These are phyloP conservation scores for Lethrus apterus DNA, from an alignment of 1,140 invertebrate genomes.

Conservation along the genomic window DNA sequence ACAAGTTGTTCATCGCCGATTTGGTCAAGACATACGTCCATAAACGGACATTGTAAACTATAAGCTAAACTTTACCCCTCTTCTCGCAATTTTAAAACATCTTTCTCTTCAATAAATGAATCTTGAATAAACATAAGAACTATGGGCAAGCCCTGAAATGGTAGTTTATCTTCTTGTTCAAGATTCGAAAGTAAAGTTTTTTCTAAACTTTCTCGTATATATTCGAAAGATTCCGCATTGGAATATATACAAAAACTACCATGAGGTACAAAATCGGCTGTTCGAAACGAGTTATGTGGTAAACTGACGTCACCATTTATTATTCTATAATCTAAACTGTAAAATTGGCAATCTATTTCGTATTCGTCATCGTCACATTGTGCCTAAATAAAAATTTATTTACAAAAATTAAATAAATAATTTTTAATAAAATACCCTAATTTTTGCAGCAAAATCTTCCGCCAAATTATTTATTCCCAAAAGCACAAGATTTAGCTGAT, in stretches of 20 bases:
- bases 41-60: slow-evolving; percentile 80
- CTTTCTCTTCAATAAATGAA: slow-evolving; percentile 72
- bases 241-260: slow-evolving; percentile 86
- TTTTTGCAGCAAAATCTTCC: slow-evolving; percentile 69
- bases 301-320: slow-evolving; percentile 79
- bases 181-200: slow-evolving; percentile 86
- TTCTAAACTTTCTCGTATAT: slow-evolving; percentile 83
- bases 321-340: slow-evolving; percentile 76
- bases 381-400: slow-evolving; percentile 40
- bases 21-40: slow-evolving; percentile 69
- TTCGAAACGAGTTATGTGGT: slow-evolving; percentile 68
- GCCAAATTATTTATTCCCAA: slow-evolving; percentile 71
- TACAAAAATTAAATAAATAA: slow-evolving; percentile 12
- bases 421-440: slow-evolving; percentile 48
- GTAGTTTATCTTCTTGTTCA: slow-evolving; percentile 80
- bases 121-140: slow-evolving; percentile 87
- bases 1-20: slow-evolving; percentile 55
- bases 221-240: slow-evolving; percentile 85
- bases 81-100: slow-evolving; percentile 71
- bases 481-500: slow-evolving; percentile 66
- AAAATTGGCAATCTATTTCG: slow-evolving; percentile 73
- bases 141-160: slow-evolving; percentile 78
- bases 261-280: slow-evolving; percentile 69
- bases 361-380: slow-evolving; percentile 77
- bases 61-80: slow-evolving; percentile 86